Percentiles rank a stretch among this genome's conserved stretches.
Conservation (phyloP, 1,140 invertebrate species). For the Coptotermes formosanus region DNA sequence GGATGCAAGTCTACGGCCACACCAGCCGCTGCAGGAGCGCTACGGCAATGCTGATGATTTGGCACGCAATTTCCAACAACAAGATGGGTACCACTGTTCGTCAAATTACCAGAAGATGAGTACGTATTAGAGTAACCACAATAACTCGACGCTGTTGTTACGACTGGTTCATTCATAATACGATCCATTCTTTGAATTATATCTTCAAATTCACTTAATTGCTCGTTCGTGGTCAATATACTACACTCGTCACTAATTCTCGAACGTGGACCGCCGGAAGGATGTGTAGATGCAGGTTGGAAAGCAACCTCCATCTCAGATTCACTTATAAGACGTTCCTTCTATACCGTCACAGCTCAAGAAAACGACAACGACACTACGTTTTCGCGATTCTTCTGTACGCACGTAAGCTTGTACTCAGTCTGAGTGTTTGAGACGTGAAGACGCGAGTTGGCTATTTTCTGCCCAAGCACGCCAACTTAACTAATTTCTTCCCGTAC, state of each 20-base stretch:
- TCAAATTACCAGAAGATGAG: background rate
- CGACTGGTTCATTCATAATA: constrained; percentile 22
- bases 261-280: background rate
- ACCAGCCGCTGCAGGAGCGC: background rate
- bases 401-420: background rate
- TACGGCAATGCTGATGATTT: background rate
- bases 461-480: background rate
- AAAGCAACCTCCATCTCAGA: background rate
- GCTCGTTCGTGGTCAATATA: constrained; percentile 22
- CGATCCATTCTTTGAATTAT: constrained; percentile 37
- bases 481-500: background rate
- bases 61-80: background rate
- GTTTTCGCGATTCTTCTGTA: background rate
- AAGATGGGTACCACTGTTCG: background rate
- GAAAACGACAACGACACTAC: background rate
- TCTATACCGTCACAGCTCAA: background rate
- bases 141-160: background rate
- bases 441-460: background rate
- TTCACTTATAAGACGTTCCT: too few species aligned
- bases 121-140: background rate
- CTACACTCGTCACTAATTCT: background rate
- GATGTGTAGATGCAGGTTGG: background rate
- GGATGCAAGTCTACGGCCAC: background rate
- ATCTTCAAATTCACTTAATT: constrained; percentile 39
- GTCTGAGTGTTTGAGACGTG: background rate